Conservation (phyloP, 2,113 vertebrate genomes). For the Melanocharis versteri region DNA sequence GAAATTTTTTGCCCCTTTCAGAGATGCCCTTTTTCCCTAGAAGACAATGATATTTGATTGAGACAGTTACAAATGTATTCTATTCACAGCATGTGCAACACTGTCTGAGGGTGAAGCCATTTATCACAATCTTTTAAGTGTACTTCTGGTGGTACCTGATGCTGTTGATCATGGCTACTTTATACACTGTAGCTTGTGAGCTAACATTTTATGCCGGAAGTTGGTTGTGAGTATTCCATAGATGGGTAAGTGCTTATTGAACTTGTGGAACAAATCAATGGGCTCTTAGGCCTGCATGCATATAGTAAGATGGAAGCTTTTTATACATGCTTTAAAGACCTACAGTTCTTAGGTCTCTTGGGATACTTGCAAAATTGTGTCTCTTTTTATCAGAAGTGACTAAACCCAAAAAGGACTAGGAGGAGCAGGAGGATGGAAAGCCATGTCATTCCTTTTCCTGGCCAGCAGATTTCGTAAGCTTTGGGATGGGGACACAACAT, state of each 20-base stretch:
- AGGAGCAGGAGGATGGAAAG: background rate
- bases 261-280: constrained; percentile 3
- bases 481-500: background rate
- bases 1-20: background rate
- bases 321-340: background rate
- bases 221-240: background rate
- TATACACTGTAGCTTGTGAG: background rate
- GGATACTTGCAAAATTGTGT: background rate
- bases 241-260: background rate
- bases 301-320: background rate
- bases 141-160: background rate
- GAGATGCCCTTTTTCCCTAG: background rate
- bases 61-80: background rate
- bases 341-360: background rate
- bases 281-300: background rate
- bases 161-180: background rate
- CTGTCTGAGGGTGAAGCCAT: background rate
- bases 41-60: background rate
- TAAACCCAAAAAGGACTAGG: background rate
- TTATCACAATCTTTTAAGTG: background rate
- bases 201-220: background rate
- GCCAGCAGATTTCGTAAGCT: background rate
- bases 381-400: background rate
- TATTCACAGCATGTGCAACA: background rate
- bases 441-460: background rate